Percentiles rank a stretch among this genome's conserved stretches.
These are phyloP conservation scores for Euschistus heros DNA, from an alignment of 1,140 invertebrate genomes.

Conservation along the genomic window DNA sequence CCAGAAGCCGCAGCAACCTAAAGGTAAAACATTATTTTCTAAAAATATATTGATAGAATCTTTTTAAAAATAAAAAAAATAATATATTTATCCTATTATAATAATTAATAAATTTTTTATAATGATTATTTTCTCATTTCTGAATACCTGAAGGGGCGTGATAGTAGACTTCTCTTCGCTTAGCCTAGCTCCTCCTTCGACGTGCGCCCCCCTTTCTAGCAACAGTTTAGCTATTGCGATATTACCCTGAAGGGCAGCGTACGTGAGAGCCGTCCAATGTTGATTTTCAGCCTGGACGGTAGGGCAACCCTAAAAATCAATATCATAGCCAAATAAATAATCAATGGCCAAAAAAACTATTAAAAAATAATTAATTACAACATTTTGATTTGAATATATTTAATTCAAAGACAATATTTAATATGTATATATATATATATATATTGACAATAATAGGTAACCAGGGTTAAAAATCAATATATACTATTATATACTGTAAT, in stretches of 20 bases:
- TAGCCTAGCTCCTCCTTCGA: conserved; percentile 69
- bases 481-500: no score
- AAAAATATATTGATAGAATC: conserved; percentile 4
- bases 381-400: no score
- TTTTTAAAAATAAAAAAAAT: neutral
- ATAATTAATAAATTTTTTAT: neutral
- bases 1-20: conserved; percentile 64
- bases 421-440: no score
- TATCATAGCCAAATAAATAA: neutral
- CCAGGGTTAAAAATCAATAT: no score
- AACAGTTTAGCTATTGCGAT: conserved; percentile 48
- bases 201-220: conserved; percentile 66
- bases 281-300: conserved; percentile 51
- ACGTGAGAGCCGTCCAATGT: conserved; percentile 55
- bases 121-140: conserved; percentile 10
- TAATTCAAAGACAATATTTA: no score
- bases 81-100: neutral
- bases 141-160: conserved; percentile 64
- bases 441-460: no score
- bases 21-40: neutral
- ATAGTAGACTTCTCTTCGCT: conserved; percentile 76
- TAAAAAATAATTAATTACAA: neutral
- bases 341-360: neutral
- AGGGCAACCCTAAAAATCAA: conserved; percentile 36
- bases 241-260: conserved; percentile 40